Conservation (phyloP, 30 jellyfish, hydroid and myxozoan species). For the Aurelia aurita complex sp. Pacific region DNA sequence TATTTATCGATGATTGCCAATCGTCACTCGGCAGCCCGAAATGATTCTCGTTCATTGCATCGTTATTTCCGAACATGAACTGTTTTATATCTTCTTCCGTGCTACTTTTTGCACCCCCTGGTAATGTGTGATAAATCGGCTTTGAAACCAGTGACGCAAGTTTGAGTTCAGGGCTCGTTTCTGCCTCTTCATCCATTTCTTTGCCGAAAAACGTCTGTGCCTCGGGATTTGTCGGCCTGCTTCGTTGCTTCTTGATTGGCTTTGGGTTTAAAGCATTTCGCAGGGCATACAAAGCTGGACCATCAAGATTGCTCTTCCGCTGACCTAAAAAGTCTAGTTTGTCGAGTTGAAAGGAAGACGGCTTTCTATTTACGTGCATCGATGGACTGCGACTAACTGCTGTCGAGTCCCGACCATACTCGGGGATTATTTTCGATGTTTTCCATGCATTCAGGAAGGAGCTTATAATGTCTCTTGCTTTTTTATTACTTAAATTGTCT, state of each 20-base stretch:
- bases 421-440: constrained; percentile 66
- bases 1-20: constrained; percentile 34
- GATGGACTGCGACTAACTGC: neutral
- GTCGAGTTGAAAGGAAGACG: constrained; percentile 24
- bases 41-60: constrained; percentile 7
- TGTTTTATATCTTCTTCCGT: constrained; percentile 49
- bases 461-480: constrained; percentile 64
- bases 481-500: constrained; percentile 21
- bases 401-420: constrained; percentile 18
- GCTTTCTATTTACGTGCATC: neutral
- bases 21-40: constrained; percentile 60
- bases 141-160: constrained; percentile 85
- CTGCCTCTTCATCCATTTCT: constrained; percentile 65
- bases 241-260: constrained; percentile 33
- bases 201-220: constrained; percentile 83
- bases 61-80: constrained; percentile 49
- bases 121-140: constrained; percentile 78
- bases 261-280: constrained; percentile 58
- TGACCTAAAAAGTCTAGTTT: constrained; percentile 37
- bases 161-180: constrained; percentile 74
- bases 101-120: constrained; percentile 9
- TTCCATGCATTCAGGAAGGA: constrained; percentile 74
- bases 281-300: constrained; percentile 55
- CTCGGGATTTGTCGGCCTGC: constrained; percentile 52
- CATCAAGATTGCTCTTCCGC: constrained; percentile 50